Evolutionary conservation across 2,888 invertebrate genomes (phyloP), one percentile per base, ranked within the genome.

Genomic region (Drosophila barbarae): DNA sequence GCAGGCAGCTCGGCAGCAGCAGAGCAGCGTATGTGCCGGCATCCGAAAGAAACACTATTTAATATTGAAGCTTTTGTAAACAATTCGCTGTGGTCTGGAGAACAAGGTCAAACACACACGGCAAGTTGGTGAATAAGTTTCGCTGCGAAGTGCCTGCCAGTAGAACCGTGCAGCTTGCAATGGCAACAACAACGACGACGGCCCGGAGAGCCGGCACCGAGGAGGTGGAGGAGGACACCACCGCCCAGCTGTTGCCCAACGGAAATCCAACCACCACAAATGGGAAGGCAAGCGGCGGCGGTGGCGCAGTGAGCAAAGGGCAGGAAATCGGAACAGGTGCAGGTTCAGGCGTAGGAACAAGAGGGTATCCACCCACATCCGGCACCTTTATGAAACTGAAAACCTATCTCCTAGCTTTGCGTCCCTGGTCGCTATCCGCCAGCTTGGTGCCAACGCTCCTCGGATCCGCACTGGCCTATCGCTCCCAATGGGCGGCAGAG

Each of bases 371-470:
- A 21, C 35, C 74, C 7, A 70, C 72, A 46, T 70, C 87, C 59
- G 89, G 89, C 8, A 88, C 94, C 5, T 89, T 95, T 75, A 96
- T 96, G 95, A 96, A 96, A 90, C 90, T 96, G 42, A 95, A 96
- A 61, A 96, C 96, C 13, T 97, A 97, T 88, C 93, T 97, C 72
- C 90, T 96, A 75, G 97, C 98, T 2, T 90, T 98, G 71, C 91
- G 98, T 71, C 98, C 98, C 28, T 98, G 98, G 98, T 97, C 98
- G 0, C 90, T 98, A 74, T 96, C 96, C 81, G 96, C 95, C 12
- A 97, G 97, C 73, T 90, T 98, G 70, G 93, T 97, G 89, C 98
- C 98, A 15, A 97, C 98, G 0, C 90, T 97, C 51, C 90, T 98
- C 53, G 98, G 98, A 9, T 95, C 96, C 26, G 95, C 95, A 0